Evolutionary conservation across 2,113 vertebrate genomes (phyloP).

Genomic region (Caretta caretta): DNA sequence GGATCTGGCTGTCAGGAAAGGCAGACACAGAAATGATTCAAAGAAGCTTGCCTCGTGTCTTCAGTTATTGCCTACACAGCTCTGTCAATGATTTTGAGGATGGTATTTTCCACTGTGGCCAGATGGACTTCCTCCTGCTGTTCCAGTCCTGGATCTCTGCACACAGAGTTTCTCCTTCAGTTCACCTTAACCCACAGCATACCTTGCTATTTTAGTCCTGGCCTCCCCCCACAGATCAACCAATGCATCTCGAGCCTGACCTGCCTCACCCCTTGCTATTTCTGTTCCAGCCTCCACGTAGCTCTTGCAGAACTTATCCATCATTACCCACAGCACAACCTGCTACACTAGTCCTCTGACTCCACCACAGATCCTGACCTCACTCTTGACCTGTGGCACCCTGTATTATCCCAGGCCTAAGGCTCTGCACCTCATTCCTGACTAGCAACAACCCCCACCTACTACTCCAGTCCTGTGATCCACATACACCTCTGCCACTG

Average conservation of each 20-base stretch:
- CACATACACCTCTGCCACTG: not conserved
- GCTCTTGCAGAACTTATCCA: not conserved
- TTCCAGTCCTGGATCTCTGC: not conserved
- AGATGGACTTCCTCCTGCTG: not conserved
- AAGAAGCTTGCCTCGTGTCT: not conserved
- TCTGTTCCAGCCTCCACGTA: fast-evolving
- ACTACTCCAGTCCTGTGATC: not conserved
- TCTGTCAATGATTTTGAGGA: not conserved
- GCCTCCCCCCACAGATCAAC: not conserved
- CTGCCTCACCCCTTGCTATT: not conserved
- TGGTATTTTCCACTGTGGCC: not conserved
- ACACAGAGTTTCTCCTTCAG: fast-evolving
- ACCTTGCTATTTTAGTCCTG: not conserved
- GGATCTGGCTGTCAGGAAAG: slow-evolving; percentile 12
- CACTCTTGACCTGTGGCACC: not conserved
- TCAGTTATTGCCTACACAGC: not conserved
- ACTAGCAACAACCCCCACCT: fast-evolving
- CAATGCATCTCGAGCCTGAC: not conserved
- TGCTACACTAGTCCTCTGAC: not conserved
- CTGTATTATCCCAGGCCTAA: not conserved
- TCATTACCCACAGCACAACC: not conserved
- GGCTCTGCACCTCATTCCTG: not conserved
- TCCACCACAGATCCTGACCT: not conserved
- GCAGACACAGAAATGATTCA: not conserved
- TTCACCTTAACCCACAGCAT: not conserved